Evolutionary conservation across 92 coral and sea anemone genomes (phyloP).

Genomic region (Diadumene lineata): DNA sequence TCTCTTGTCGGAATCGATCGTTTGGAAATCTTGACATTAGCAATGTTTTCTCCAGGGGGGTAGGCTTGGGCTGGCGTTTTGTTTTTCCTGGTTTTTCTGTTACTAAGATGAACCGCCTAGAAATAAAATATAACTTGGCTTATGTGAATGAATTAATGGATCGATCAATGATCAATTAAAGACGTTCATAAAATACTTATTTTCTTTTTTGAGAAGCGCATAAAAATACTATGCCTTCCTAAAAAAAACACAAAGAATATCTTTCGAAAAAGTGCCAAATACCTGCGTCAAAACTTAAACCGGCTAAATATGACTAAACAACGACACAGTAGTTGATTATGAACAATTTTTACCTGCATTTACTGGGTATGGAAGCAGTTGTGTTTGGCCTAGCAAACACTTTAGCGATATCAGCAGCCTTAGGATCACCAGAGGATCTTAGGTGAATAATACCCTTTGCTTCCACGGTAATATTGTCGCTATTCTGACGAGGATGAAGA

Average conservation of each 20-base stretch:
- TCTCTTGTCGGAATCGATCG: constrained; percentile 4
- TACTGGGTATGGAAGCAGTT: constrained; percentile 92
- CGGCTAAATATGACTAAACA: no score
- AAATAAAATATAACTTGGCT: background rate
- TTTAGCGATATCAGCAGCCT: constrained; percentile 64
- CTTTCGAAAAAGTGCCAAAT: no score
- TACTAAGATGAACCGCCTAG: constrained; percentile 31
- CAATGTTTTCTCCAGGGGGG: constrained; percentile 22
- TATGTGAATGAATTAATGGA: background rate
- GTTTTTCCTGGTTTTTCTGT: constrained; percentile 27
- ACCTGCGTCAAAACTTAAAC: no score
- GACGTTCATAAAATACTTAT: background rate
- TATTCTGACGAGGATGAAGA: constrained; percentile 52
- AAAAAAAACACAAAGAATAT: no score
- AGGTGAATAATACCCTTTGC: constrained; percentile 57
- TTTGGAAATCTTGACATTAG: constrained; percentile 39
- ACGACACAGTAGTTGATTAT: background rate
- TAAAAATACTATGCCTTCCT: no score
- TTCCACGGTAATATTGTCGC: constrained; percentile 34
- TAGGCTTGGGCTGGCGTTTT: constrained; percentile 18
- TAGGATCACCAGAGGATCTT: constrained; percentile 51
- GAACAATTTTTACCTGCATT: constrained; percentile 61
- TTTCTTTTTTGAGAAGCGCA: no score
- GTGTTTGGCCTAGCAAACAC: constrained; percentile 74
- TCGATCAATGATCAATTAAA: background rate